Conservation (phyloP, 2,797 vertebrate genomes). For the Allobates femoralis region DNA sequence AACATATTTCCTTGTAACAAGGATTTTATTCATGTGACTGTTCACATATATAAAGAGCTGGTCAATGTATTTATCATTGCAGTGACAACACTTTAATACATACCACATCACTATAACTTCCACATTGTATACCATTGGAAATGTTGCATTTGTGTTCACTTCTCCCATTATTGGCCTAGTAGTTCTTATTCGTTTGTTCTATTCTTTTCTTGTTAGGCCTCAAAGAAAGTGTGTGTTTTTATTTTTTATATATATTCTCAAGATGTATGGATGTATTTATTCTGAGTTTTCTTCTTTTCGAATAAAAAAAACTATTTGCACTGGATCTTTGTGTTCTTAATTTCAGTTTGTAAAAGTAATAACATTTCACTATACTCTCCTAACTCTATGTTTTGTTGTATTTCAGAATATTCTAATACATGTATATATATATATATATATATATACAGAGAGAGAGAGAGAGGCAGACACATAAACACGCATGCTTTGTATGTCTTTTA, state of each 20-base stretch:
- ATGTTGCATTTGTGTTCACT: constrained; percentile 45
- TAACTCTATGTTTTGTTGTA: not conserved
- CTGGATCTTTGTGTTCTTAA: constrained; percentile 6
- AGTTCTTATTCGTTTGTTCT: constrained; percentile 76
- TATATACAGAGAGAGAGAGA: no score
- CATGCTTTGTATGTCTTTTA: no score
- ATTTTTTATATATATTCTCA: constrained; percentile 98
- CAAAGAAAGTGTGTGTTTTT: constrained; percentile 91
- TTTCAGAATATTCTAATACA: not conserved
- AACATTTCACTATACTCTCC: not conserved
- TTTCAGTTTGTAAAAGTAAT: not conserved
- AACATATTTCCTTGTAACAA: constrained; percentile 88
- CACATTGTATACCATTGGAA: not conserved
- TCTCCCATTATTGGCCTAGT: constrained; percentile 59
- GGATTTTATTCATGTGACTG: constrained; percentile 76
- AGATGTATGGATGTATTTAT: constrained; percentile 99
- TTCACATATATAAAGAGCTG: constrained; percentile 40
- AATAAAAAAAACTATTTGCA: constrained; percentile 84
- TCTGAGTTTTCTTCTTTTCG: constrained; percentile 94
- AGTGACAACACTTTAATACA: not conserved
- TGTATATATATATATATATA: no score
- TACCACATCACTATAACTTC: not conserved
- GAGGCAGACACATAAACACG: no score
- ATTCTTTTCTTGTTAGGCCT: constrained; percentile 83
- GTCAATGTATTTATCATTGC: constrained; percentile 17